Evolutionary conservation across 2,113 vertebrate genomes (phyloP), one percentile per base, ranked within the genome.

Genomic region (Gopherus flavomarginatus): DNA sequence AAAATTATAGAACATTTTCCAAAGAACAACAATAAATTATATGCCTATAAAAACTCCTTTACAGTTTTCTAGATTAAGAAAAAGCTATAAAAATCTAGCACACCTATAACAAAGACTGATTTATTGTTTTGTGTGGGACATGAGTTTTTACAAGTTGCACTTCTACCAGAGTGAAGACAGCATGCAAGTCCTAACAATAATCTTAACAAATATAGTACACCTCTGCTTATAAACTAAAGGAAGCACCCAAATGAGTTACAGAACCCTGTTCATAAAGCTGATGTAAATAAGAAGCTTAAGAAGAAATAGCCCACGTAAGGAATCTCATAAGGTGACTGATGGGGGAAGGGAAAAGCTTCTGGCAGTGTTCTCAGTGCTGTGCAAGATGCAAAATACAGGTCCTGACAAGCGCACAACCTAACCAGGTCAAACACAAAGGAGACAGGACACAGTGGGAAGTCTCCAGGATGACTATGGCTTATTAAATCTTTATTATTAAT

Each of bases 1-100:
- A 85, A 44, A 44, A 92, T 94, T 93, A 93, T 72, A 78, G 31
- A 49, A 95, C 93, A 42, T 83, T 91, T 77, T 91, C 19, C n/a
- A 93, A 65, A 44, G 24, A 62, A 65, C 5, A 81, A 50, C 52
- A 65, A 81, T 89, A 86, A 85, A 89, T 93, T 54, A 72, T 31
- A 56, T 57, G 47, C 42, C 54, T 65, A 69, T 89, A 95, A 84
- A 13, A 53, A 69, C 78, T 93, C 62, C 83, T 7, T 6, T 72
- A 88, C 82, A 85, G 24, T 4, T 94, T 94, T 92, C 75, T 49
- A 50, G 31, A 87, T 88, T 88, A 90, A 94, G 14, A 86, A 93
- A 97, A 94, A 90, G 35, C 47, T 53, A 6, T 27, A 53, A 26
- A 95, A 95, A 82, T 92, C 50, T 92, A 35, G 24, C 26, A 80